Base-by-base conservation (phyloP, 2,113 vertebrate genomes). In the Stegastes partitus region DNA sequence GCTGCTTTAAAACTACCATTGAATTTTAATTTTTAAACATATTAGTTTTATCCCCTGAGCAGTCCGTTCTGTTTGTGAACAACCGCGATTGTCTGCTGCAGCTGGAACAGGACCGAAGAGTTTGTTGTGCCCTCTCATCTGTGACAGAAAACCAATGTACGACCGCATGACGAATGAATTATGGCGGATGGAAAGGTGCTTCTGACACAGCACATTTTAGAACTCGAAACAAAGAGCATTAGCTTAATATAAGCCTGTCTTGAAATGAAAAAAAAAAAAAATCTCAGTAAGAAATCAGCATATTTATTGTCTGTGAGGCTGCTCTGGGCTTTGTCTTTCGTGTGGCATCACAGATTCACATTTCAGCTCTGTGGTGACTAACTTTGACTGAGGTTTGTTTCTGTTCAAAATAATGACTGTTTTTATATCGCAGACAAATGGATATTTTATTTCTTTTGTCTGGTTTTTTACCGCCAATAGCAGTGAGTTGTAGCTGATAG, bases 11-110 rank as follows among this genome's bases (percentile, higher is more conserved):
- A 84, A 69, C 81, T 69, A 65, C 63, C 45, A 54, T n/a, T 64
- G 82, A 77, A 82, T 93, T 83, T 87, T 18, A 73, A 87, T 78
- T 82, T 79, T 49, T 15, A 78, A 76, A 85, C 54, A 47, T 90
- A 69, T 80, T 75, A 28, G 61, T 74, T 88, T 64, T 61, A 31
- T 79, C 56, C 65, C 75, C 63, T 37, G 22, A 89, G 86, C 74
- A 53, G 59, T 66, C 53, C 11, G 1, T 70, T 65, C 51, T 80
- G 65, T 79, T 68, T 53, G 55, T 70, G 77, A 88, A 84, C 54
- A 82, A 82, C 87, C 57, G 57, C 63, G 26, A n/a, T 68, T 64
- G 74, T 81, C 68, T 77, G 51, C 65, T 18, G 61, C 10, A 22
- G 71, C 57, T 56, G 65, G 55, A 64, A 77, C 65, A 47, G 57